Evolutionary conservation across 2,113 vertebrate genomes (phyloP).

Genomic region (Seriola aureovittata): DNA sequence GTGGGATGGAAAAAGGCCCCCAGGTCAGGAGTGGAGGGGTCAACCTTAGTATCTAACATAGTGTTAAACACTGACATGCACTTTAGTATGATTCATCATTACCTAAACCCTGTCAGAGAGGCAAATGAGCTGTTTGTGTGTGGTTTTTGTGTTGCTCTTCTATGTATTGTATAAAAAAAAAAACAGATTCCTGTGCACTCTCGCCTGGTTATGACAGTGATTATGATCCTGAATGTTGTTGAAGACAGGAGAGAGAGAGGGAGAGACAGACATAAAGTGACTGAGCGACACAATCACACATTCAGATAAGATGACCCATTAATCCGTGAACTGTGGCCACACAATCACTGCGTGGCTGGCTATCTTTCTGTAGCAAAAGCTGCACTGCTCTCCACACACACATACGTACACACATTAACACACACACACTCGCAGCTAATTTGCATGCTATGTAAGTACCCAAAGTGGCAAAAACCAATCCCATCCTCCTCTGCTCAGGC

Average conservation of each 20-base stretch:
- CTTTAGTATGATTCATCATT: conserved; percentile 29
- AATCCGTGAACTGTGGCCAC: conserved; percentile 41
- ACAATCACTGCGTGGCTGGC: conserved; percentile 37
- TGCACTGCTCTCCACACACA: conserved; percentile 20
- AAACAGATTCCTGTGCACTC: conserved; percentile 13
- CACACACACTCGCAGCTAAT: conserved; percentile 49
- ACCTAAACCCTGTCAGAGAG: conserved; percentile 21
- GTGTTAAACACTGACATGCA: conserved; percentile 16
- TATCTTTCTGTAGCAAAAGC: conserved; percentile 36
- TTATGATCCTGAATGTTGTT: not conserved
- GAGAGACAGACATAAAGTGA: not conserved
- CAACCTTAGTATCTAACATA: conserved; percentile 21
- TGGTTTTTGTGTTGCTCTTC: not conserved
- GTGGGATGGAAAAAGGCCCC: conserved; percentile 73
- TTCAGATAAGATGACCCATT: conserved; percentile 62
- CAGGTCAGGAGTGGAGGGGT: conserved; percentile 53
- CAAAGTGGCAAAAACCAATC: conserved; percentile 54
- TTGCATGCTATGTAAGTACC: conserved; percentile 60
- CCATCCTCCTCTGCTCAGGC: conserved; percentile 36
- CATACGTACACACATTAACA: conserved; percentile 17
- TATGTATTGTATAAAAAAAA: not conserved
- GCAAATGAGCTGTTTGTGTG: not conserved
- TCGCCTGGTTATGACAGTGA: not conserved
- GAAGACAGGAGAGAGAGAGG: not conserved
- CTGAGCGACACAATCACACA: conserved; percentile 9